Evolutionary conservation across 2,888 invertebrate genomes (phyloP), one percentile per base, ranked within the genome.

Genomic region (Andrena hattorfiana): DNA sequence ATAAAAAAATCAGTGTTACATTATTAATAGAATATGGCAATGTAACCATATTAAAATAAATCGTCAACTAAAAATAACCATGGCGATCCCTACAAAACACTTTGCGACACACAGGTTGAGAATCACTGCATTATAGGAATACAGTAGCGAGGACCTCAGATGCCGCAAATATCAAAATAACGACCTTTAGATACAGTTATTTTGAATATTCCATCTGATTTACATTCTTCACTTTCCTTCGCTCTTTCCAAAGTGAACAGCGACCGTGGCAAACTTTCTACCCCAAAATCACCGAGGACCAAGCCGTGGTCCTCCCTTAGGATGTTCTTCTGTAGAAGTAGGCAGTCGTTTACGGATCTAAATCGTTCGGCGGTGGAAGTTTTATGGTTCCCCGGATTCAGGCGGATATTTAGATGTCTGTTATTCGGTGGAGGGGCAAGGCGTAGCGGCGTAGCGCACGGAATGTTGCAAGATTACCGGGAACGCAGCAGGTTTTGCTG

Each of bases 401-500:
- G 30, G 28, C 2, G n/a, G 51, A 59, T 70, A 70, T 79, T 77
- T 77, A 59, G 68, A 56, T 13, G 48, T 77, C 71, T 70, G 66
- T 77, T 70, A 70, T 79, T 32, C 23, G 78, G 13, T 23, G 48
- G 30, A 32, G 56, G 42, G n/a, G 35, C 26, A 23, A 23, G 42
- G 16, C 54, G 54, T 35, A 23, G 48, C 32, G 56, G 16, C 32
- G 70, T 56, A 42, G 51, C 28, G 69, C 66, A 6, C 32, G 70
- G 78, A 77, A 74, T 79, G 80, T 66, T 54, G 66, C 74, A 71
- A 75, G 79, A 79, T 74, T 69, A 71, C 71, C 68, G 10, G 35
- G 71, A 72, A 81, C 70, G 76, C 81, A 32, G 42, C 56, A 59
- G 51, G 70, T 81, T 81, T 83, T 79, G 82, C 82, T 72, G 81